A percentile compares a stretch with the other conserved stretches of the same genome.
phyloP scores from a whole-genome alignment of 2,113 vertebrate genomes.

The Sterrhoptilus dennistouni region DNA sequence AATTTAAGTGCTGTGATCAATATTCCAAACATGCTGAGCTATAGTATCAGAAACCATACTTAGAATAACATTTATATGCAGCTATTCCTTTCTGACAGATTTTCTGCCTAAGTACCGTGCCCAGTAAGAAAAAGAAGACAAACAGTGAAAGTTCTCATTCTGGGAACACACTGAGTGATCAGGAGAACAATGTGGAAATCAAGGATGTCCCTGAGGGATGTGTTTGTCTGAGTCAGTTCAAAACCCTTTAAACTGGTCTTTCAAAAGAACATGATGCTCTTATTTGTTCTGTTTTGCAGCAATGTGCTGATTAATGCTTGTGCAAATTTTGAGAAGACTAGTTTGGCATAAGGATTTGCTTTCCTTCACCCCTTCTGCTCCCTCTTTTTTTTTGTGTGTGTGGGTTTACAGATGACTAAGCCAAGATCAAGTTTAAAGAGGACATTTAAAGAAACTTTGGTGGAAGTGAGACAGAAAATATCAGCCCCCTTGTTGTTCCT shows the following conservation, averaged over 20 bases:
- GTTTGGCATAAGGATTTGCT: not conserved
- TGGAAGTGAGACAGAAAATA: not conserved
- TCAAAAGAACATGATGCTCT: slow-evolving; percentile 56
- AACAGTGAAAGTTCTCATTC: slow-evolving; percentile 38
- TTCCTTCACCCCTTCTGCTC: not conserved
- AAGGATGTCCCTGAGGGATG: slow-evolving; percentile 52
- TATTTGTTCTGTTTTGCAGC: slow-evolving; percentile 40
- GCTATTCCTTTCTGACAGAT: slow-evolving; percentile 38
- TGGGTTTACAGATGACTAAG: not conserved
- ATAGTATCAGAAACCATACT: slow-evolving; percentile 3
- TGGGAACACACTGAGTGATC: slow-evolving; percentile 42
- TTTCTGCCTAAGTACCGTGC: slow-evolving; percentile 29
- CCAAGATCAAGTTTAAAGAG: not conserved
- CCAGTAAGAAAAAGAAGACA: slow-evolving; percentile 11
- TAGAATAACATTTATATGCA: slow-evolving; percentile 56
- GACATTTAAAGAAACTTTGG: not conserved
- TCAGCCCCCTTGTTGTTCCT: not conserved
- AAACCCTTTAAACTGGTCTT: slow-evolving; percentile 60
- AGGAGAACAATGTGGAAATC: slow-evolving; percentile 62
- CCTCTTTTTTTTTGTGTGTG: not conserved
- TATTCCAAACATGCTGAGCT: slow-evolving; percentile 44
- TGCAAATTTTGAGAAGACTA: not conserved
- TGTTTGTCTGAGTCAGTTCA: slow-evolving; percentile 59
- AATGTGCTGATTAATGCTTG: slow-evolving; percentile 21
- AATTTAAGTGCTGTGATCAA: slow-evolving; percentile 49